Conservation (phyloP, 2,888 invertebrate genomes). For the Homarus gammarus region DNA sequence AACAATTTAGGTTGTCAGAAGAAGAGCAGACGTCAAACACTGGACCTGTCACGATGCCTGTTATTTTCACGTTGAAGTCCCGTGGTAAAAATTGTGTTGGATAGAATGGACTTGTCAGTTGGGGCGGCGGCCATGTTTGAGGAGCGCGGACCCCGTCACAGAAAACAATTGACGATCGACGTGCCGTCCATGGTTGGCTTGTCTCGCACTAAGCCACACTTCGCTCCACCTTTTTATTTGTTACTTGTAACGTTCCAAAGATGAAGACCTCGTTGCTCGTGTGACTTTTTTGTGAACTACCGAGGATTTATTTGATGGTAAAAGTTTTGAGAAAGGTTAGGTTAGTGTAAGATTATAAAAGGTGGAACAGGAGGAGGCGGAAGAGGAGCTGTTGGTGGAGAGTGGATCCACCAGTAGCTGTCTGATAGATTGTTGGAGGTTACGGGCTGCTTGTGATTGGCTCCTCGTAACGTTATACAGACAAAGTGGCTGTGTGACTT, state of each 20-base stretch:
- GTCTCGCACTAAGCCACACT: slow-evolving; percentile 43
- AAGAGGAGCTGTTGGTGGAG: too few species aligned
- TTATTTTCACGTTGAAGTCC: slow-evolving; percentile 69
- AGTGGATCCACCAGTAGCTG: too few species aligned
- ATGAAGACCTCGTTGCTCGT: not conserved
- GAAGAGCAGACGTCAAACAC: slow-evolving; percentile 68
- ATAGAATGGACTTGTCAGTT: slow-evolving; percentile 70
- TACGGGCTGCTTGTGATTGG: too few species aligned
- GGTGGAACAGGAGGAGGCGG: too few species aligned
- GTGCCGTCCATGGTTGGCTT: slow-evolving; percentile 62
- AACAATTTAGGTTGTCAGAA: slow-evolving; percentile 70
- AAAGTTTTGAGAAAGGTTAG: not conserved
- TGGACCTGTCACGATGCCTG: slow-evolving; percentile 69
- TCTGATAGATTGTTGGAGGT: too few species aligned
- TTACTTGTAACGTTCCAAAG: not conserved
- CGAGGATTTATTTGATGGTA: not conserved
- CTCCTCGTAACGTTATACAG: too few species aligned
- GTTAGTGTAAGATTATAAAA: not conserved
- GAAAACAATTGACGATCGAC: slow-evolving; percentile 70
- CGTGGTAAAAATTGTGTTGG: slow-evolving; percentile 69
- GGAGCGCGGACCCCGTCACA: slow-evolving; percentile 72
- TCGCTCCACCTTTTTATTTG: slow-evolving; percentile 15
- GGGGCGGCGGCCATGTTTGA: slow-evolving; percentile 68
- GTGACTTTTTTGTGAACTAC: not conserved
- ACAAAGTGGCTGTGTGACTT: too few species aligned